Evolutionary conservation across 2,797 vertebrate species (phyloP).

Genomic region (Anniella stebbinsi): DNA sequence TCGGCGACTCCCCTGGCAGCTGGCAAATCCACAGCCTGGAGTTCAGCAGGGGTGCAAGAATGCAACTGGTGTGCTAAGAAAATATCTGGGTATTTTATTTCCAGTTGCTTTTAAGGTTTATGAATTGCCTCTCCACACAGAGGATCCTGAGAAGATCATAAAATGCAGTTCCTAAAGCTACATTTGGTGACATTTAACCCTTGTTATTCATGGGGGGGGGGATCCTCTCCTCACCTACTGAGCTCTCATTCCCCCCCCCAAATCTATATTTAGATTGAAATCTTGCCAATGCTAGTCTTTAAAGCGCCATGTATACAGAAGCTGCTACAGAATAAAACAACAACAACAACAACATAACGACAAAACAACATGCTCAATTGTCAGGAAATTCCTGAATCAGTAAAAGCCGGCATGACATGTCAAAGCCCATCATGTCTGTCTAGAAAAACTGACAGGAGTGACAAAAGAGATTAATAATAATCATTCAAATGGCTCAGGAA

Average conservation of each 20-base stretch:
- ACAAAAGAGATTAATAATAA: too few relatives aligned
- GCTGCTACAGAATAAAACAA: not conserved
- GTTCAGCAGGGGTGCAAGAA: constrained; percentile 53
- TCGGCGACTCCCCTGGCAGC: constrained; percentile 48
- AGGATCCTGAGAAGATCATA: not conserved
- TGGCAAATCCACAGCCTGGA: constrained; percentile 50
- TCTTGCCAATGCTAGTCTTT: not conserved
- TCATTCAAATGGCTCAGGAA: too few relatives aligned
- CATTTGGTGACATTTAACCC: not conserved
- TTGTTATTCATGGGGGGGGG: not conserved
- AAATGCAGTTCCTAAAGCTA: not conserved
- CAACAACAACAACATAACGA: too few relatives aligned
- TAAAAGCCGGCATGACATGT: too few relatives aligned
- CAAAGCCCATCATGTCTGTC: too few relatives aligned
- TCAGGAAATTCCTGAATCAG: too few relatives aligned
- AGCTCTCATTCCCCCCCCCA: not conserved
- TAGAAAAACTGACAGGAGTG: too few relatives aligned
- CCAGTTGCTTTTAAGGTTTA: not conserved
- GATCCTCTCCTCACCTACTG: not conserved
- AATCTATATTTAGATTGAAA: not conserved
- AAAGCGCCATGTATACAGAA: not conserved
- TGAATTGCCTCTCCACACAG: not conserved
- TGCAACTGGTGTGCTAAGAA: not conserved
- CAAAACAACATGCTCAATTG: too few relatives aligned
- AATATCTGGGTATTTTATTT: not conserved